phyloP scores from a whole-genome alignment of 2,113 vertebrate species.

The Lonchura striata region DNA sequence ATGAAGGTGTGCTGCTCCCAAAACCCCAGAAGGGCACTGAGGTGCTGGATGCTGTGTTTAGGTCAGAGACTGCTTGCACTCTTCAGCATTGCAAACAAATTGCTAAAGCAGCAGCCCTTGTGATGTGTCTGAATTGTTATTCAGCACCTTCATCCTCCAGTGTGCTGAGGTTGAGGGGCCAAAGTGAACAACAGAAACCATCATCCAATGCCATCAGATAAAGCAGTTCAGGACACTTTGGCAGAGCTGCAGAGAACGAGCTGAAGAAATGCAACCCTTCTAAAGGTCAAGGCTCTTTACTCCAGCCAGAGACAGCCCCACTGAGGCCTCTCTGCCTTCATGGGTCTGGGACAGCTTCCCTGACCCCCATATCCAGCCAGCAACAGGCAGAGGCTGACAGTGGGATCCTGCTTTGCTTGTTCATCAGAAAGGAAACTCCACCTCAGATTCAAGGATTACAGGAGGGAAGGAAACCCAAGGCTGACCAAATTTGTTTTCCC shows the following conservation, averaged over 20 bases:
- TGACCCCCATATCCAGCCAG: background rate
- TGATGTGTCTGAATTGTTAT: fast-evolving
- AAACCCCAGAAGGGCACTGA: background rate
- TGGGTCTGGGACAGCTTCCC: background rate
- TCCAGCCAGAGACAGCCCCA: background rate
- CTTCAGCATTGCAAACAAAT: background rate
- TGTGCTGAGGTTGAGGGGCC: background rate
- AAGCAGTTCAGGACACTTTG: background rate
- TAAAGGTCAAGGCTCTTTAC: background rate
- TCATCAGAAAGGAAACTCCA: slow-evolving; percentile 31
- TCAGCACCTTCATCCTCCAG: background rate
- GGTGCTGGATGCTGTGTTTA: background rate
- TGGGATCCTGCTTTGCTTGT: background rate
- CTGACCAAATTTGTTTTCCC: background rate
- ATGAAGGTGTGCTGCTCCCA: background rate
- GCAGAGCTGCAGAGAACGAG: background rate
- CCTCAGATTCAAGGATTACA: background rate
- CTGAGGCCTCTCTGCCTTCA: background rate
- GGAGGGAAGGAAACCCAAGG: background rate
- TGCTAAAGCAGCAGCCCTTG: background rate
- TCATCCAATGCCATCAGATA: background rate
- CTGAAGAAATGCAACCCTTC: background rate
- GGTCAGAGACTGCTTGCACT: background rate
- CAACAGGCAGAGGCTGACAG: background rate
- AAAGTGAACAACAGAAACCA: background rate